phyloP scores from a whole-genome alignment of 2,888 invertebrate species.

The Synergus japonicus region DNA sequence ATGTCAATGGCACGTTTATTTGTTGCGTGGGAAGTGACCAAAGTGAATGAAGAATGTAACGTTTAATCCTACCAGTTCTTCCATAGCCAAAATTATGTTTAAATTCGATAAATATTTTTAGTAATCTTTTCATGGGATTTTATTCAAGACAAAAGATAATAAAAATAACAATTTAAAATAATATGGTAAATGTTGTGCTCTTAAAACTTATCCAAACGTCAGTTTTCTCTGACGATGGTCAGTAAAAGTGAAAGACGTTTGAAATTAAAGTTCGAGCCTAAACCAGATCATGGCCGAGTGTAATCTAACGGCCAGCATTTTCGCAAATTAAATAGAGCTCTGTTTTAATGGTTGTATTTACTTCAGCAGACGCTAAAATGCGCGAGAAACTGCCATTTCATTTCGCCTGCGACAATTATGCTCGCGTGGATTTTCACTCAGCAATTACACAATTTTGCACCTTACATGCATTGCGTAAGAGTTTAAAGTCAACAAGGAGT shows the following conservation, averaged over 20 bases:
- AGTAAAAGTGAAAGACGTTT: constrained; percentile 13
- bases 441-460: constrained; percentile 57
- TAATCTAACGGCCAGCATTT: constrained; percentile 3
- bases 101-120: background rate
- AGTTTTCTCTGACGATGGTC: background rate
- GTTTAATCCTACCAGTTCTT: background rate
- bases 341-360: background rate
- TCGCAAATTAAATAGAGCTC: constrained; percentile 3
- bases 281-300: constrained; percentile 31
- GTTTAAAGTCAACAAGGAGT: constrained; percentile 29
- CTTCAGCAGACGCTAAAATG: constrained; percentile 2
- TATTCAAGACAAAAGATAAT: background rate
- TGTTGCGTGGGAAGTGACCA: constrained; percentile 1
- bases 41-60: background rate
- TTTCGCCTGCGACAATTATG: constrained; percentile 28
- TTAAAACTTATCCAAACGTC: background rate
- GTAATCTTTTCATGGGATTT: background rate
- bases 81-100: background rate
- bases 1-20: constrained; percentile 17
- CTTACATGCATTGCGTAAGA: constrained; percentile 49
- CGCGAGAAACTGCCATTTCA: constrained; percentile 1
- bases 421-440: constrained; percentile 53
- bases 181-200: background rate
- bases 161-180: background rate
- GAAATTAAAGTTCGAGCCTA: constrained; percentile 14